These are phyloP conservation scores for Crotalus tigris DNA, from an alignment of 2,113 vertebrate species.

Conservation along the genomic window DNA sequence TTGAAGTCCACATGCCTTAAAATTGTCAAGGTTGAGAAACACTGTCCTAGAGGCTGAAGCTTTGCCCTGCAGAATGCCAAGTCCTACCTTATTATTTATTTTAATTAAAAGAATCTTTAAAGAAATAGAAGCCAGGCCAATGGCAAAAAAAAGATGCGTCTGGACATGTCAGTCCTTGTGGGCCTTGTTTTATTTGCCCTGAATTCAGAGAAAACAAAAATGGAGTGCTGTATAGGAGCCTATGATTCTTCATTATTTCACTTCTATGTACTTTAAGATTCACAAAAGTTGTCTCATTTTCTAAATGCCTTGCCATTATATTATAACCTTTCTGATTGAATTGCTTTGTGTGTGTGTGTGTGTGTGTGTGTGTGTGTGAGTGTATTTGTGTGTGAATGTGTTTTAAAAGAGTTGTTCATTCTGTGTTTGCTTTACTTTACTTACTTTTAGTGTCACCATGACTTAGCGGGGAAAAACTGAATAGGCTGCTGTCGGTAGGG, in stretches of 20 bases:
- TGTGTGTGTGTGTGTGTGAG: background rate
- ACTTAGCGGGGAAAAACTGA: conserved; percentile 1
- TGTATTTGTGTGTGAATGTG: background rate
- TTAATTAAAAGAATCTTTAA: background rate
- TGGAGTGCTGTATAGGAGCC: conserved; percentile 34
- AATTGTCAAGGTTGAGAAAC: too few relatives aligned
- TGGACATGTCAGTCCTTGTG: background rate
- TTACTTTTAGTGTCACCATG: conserved; percentile 20
- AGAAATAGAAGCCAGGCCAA: background rate
- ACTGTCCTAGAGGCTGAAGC: background rate
- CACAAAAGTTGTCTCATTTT: conserved; percentile 61
- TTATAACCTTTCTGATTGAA: conserved; percentile 52
- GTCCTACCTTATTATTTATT: background rate
- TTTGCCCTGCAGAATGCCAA: background rate
- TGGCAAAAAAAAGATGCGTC: background rate
- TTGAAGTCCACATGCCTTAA: too few relatives aligned
- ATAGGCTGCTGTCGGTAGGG: conserved; percentile 8
- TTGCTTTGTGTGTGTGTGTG: conserved; percentile 35
- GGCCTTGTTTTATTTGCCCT: background rate
- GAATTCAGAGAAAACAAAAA: conserved; percentile 2
- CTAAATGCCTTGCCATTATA: conserved; percentile 45
- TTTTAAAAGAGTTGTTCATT: conserved; percentile 20
- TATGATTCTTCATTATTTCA: conserved; percentile 32
- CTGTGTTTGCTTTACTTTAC: conserved; percentile 16
- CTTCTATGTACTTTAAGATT: conserved; percentile 50